Evolutionary conservation across 2,888 invertebrate genomes (phyloP).

Genomic region (Stenurella melanura): DNA sequence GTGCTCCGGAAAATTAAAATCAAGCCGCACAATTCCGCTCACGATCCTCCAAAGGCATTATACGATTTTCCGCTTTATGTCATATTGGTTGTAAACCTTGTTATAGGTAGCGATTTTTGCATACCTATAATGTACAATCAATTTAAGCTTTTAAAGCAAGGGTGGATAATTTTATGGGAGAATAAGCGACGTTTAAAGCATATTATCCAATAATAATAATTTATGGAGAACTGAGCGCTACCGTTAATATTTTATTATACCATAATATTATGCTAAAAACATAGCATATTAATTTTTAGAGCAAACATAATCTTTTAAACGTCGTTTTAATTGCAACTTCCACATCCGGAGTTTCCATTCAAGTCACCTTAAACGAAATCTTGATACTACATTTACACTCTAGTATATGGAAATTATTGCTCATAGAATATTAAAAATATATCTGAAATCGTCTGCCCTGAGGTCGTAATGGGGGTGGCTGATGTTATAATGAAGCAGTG

Average conservation of each 20-base stretch:
- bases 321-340: too few relatives aligned
- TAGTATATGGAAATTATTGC: too few relatives aligned
- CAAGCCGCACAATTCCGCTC: slow-evolving; percentile 43
- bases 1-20: slow-evolving; percentile 51
- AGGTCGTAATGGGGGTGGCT: too few relatives aligned
- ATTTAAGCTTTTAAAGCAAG: not conserved
- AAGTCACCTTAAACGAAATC: too few relatives aligned
- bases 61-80: slow-evolving; percentile 16
- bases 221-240: not conserved
- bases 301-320: too few relatives aligned
- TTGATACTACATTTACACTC: too few relatives aligned
- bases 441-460: too few relatives aligned
- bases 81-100: not conserved
- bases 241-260: not conserved
- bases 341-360: too few relatives aligned
- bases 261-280: not conserved
- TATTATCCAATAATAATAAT: not conserved
- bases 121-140: slow-evolving; percentile 1
- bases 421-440: too few relatives aligned
- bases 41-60: slow-evolving; percentile 23
- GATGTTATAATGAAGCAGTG: too few relatives aligned
- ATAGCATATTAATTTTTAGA: not conserved
- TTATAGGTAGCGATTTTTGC: not conserved
- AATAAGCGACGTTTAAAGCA: slow-evolving; percentile 1
- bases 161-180: not conserved